Conservation (phyloP, 2,888 invertebrate species). For the Gymnoscelis rufifasciata region DNA sequence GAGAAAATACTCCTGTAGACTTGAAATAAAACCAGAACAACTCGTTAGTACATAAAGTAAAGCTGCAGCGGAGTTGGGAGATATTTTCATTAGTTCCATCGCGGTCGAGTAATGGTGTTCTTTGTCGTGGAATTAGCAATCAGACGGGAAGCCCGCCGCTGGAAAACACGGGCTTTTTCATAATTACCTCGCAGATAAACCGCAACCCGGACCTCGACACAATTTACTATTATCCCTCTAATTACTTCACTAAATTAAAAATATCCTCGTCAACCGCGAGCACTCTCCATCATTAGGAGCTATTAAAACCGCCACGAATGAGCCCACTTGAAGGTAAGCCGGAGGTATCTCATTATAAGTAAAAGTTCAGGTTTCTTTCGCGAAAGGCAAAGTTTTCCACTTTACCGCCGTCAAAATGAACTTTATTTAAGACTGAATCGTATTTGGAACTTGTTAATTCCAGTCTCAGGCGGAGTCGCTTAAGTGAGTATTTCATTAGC, state of each 20-base stretch:
- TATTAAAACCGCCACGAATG: slow-evolving; percentile 34
- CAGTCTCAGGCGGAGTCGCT: slow-evolving; percentile 63
- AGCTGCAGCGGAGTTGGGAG: slow-evolving; percentile 27
- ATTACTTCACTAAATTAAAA: slow-evolving; percentile 55
- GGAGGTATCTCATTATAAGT: slow-evolving; percentile 52
- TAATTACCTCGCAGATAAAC: slow-evolving; percentile 69
- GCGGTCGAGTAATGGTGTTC: slow-evolving; percentile 56
- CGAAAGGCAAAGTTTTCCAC: slow-evolving; percentile 70
- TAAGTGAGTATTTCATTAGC: slow-evolving; percentile 77
- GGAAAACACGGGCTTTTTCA: slow-evolving; percentile 54
- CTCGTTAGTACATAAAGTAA: slow-evolving; percentile 11
- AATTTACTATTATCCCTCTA: slow-evolving; percentile 62
- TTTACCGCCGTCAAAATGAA: slow-evolving; percentile 69
- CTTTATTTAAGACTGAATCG: slow-evolving; percentile 71
- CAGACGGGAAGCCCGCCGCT: slow-evolving; percentile 36
- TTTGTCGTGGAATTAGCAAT: slow-evolving; percentile 74
- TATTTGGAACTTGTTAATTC: slow-evolving; percentile 76
- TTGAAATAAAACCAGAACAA: slow-evolving; percentile 1
- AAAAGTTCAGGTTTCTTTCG: slow-evolving; percentile 57
- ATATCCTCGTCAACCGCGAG: slow-evolving; percentile 31
- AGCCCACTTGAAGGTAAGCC: slow-evolving; percentile 39
- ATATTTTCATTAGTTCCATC: slow-evolving; percentile 55
- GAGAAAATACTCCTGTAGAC: not conserved
- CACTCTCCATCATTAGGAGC: slow-evolving; percentile 35
- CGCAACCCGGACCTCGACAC: slow-evolving; percentile 48